These are phyloP conservation scores for Oreochromis aureus DNA, from an alignment of 2,113 vertebrate species.

Conservation along the genomic window DNA sequence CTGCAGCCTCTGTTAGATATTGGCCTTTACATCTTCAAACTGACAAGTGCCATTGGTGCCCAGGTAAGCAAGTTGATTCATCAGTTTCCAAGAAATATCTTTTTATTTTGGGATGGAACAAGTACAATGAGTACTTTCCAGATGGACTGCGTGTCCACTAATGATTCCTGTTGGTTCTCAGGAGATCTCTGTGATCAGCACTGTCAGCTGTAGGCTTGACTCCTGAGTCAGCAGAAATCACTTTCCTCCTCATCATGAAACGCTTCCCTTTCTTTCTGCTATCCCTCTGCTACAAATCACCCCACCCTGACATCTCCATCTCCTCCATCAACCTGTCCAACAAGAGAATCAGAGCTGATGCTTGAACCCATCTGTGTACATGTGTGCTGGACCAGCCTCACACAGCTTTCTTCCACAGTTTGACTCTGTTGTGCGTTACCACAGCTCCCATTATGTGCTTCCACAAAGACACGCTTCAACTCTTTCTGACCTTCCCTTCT, in stretches of 20 bases:
- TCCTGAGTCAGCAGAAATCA: background rate
- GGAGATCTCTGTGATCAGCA: background rate
- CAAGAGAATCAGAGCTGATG: background rate
- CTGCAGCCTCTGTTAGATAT: slow-evolving; percentile 92
- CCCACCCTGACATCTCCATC: background rate
- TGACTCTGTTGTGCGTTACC: background rate
- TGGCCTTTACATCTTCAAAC: slow-evolving; percentile 93
- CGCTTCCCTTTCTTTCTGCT: background rate
- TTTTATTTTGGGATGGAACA: background rate
- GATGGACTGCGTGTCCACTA: no score
- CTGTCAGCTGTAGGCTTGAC: background rate
- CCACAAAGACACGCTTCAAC: background rate
- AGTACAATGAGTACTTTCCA: background rate
- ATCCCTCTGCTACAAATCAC: background rate
- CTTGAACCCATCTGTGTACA: background rate
- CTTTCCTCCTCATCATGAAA: background rate
- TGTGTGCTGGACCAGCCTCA: background rate
- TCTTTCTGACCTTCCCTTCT: background rate
- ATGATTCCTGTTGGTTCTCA: background rate
- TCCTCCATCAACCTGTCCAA: background rate
- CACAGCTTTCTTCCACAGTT: background rate
- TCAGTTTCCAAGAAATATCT: fast-evolving
- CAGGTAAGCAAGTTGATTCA: slow-evolving; percentile 74
- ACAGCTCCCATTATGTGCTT: background rate
- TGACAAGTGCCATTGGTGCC: slow-evolving; percentile 92